Evolutionary conservation across 2,797 vertebrate species (phyloP), one percentile per base, ranked within the genome.

Genomic region (Crocodylus rhombifer): DNA sequence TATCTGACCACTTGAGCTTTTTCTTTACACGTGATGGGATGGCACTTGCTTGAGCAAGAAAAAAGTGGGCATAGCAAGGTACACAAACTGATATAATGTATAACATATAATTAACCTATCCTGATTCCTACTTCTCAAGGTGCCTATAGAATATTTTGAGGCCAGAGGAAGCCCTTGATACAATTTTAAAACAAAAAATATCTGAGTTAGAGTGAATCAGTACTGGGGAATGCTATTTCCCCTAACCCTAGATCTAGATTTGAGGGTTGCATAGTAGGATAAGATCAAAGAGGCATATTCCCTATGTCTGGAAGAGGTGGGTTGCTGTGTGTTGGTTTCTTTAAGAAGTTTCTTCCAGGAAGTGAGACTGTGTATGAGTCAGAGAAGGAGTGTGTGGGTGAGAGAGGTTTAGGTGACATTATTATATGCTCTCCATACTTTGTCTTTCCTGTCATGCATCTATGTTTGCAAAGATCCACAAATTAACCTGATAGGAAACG

Each of bases 341-440:
- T 21, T 15, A 93, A 94, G 58, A 77, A 51, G 8, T 91, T 87
- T 83, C 89, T 86, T 69, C 76, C 74, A 69, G 90, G 69, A 90
- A 91, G 64, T 88, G 93, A 51, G 74, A 42, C 77, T 93, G 82
- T 74, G 30, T 80, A n/a, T 95, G 95, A 96, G 90, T 96, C 92
- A 97, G 74, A 95, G 82, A 79, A 77, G 90, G 83, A 84, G 58
- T 42, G 79, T 0, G 85, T 92, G 88, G 92, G 90, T 88, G 79
- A 89, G 92, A 89, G 87, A 88, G 83, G 92, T 89, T 95, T 95
- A 86, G 86, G 94, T 83, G 62, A 80, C 91, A 79, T 65, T 92
- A 94, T 90, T 89, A 84, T 77, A 36, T 51, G 80, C 56, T 89
- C 18, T 88, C 84, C 82, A 7, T 88, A 90, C 82, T 95, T 87